phyloP scores from a whole-genome alignment of 2,888 invertebrate species.

The Lagria hirta region DNA sequence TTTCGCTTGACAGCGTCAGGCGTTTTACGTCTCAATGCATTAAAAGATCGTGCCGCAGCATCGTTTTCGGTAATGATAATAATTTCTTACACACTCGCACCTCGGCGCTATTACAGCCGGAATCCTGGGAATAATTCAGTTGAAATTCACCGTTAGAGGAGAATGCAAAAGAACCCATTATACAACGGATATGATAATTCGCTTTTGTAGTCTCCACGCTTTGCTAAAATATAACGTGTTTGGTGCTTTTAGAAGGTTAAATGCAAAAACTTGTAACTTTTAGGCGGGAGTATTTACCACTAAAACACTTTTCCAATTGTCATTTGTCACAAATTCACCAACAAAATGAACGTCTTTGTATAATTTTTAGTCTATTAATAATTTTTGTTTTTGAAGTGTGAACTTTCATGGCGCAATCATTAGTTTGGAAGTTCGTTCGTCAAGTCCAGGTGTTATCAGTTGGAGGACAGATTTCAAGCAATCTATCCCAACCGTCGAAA shows the following conservation, averaged over 20 bases:
- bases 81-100: conserved; percentile 40
- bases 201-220: conserved; percentile 36
- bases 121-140: conserved; percentile 42
- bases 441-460: conserved; percentile 9
- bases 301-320: too few relatives aligned
- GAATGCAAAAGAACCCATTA: conserved; percentile 44
- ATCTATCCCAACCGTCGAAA: conserved; percentile 25
- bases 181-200: conserved; percentile 44
- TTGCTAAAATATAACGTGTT: conserved; percentile 23
- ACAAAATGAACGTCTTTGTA: too few relatives aligned
- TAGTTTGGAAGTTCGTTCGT: too few relatives aligned
- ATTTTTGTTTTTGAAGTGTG: too few relatives aligned
- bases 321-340: too few relatives aligned
- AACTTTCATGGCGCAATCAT: too few relatives aligned
- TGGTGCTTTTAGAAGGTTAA: conserved; percentile 14
- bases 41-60: too few relatives aligned
- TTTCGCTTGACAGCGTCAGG: too few relatives aligned
- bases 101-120: conserved; percentile 38
- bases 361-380: too few relatives aligned
- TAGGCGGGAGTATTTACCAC: too few relatives aligned
- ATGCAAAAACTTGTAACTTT: conserved; percentile 21
- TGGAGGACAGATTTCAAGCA: conserved; percentile 8
- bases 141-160: conserved; percentile 37
- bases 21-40: too few relatives aligned
- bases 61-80: conserved; percentile 24